phyloP scores from a whole-genome alignment of 2,797 vertebrate genomes.

The Notoglanidium macrostoma region DNA sequence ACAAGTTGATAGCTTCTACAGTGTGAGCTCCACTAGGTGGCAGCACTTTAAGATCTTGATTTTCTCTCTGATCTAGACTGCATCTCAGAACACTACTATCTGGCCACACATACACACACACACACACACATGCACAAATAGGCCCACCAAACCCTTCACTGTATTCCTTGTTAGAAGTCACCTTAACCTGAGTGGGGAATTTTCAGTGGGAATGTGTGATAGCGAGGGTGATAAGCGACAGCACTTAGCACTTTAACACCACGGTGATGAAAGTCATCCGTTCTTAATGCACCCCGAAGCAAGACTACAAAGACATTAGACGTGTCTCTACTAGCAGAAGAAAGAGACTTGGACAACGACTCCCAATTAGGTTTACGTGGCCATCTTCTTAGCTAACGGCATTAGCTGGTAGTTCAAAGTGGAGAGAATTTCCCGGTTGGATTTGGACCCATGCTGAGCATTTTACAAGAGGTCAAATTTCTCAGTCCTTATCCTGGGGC shows the following conservation, averaged over 20 bases:
- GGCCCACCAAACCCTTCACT: not conserved
- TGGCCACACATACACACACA: constrained; percentile 6
- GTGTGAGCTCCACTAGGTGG: constrained; percentile 26
- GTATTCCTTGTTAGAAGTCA: constrained; percentile 17
- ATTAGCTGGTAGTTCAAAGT: not conserved
- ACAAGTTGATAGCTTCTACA: not conserved
- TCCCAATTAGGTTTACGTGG: not conserved
- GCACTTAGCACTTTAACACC: constrained; percentile 44
- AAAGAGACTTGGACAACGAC: constrained; percentile 9
- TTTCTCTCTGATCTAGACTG: not conserved
- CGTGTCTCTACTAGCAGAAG: constrained; percentile 1
- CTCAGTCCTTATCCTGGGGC: not conserved
- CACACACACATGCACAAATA: not conserved
- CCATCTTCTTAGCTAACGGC: not conserved
- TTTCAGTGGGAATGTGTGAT: constrained; percentile 52
- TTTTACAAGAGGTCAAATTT: not conserved
- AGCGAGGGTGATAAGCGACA: constrained; percentile 54
- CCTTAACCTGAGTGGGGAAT: constrained; percentile 19
- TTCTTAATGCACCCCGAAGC: constrained; percentile 55
- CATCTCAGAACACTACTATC: not conserved
- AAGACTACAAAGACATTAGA: constrained; percentile 25
- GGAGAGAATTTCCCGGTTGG: not conserved
- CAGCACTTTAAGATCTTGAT: not conserved
- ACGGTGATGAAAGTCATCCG: constrained; percentile 47
- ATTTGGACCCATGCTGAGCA: not conserved